Evolutionary conservation across 2,113 vertebrate species (phyloP), one percentile per base, ranked within the genome.

Genomic region (Limnothrissa miodon): DNA sequence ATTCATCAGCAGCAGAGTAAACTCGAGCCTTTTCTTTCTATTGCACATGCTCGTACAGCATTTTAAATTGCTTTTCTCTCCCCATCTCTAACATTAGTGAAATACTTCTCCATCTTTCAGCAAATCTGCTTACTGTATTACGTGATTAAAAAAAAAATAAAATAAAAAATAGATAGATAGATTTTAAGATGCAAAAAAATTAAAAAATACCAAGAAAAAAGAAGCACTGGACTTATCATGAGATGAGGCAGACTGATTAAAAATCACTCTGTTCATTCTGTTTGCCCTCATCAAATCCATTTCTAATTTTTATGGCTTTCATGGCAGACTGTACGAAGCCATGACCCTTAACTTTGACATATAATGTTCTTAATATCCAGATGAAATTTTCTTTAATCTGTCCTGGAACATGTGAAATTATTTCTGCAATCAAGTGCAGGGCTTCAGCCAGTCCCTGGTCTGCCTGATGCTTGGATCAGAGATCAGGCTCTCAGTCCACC

Each of bases 301-400:
- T 92, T 92, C 88, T 93, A 92, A 93, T 95, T 93, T 94, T 86
- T 91, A 83, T 92, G 93, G 90, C 92, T 93, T 94, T 94, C 85
- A 45, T 87, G 91, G 86, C 88, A 87, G 86, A 85, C 90, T 85
- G 89, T 93, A 86, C 88, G 88, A 90, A 74, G 87, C 62, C 48
- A 85, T 92, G 93, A 94, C 93, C 93, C 87, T 89, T 90, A 90
- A 92, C 92, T 92, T 89, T 84, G 88, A 91, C 87, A 93, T 91
- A 93, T 94, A 93, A 94, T 91, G 90, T 93, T 94, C 93, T 94
- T 93, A 94, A 95, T 94, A 94, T 94, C 92, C 89, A 95, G 93
- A 94, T 94, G 94, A 93, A 87, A 90, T 89, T 90, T 89, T 90
- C 90, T 93, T 92, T 94, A 94, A 94, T 93, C 92, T 90, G 90